Percentiles rank a stretch among this genome's conserved stretches.
These are phyloP conservation scores for Psittacula cyanocephala DNA, from an alignment of 2,113 vertebrate genomes.

Conservation along the genomic window DNA sequence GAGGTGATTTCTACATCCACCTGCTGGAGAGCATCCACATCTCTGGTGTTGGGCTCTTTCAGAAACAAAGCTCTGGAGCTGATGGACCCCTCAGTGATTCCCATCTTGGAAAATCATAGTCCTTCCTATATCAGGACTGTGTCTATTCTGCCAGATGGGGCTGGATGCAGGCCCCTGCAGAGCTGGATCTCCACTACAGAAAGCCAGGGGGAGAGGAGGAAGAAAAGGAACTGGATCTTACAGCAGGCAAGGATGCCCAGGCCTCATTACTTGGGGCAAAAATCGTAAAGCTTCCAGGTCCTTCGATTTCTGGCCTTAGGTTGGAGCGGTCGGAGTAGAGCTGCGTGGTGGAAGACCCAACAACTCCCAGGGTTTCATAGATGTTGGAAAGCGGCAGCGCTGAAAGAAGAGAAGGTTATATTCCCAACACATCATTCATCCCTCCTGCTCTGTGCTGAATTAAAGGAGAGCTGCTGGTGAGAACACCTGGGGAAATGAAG, in stretches of 20 bases:
- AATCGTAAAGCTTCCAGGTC: conserved; percentile 94
- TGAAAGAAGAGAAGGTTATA: conserved; percentile 54
- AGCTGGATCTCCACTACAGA: background rate
- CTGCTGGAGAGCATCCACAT: background rate
- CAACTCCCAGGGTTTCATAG: conserved; percentile 89
- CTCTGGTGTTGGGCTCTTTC: background rate
- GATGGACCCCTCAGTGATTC: background rate
- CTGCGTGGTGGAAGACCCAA: conserved; percentile 90
- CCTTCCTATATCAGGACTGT: background rate
- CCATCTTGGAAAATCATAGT: background rate
- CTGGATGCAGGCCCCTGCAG: background rate
- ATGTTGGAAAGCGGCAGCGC: conserved; percentile 92
- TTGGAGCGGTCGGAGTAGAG: conserved; percentile 89
- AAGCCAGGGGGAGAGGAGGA: background rate
- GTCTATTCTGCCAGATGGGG: background rate
- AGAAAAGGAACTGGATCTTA: conserved; percentile 70
- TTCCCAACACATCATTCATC: background rate
- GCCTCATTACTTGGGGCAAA: conserved; percentile 96
- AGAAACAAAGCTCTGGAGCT: background rate
- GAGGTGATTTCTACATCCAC: background rate
- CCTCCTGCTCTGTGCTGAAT: background rate
- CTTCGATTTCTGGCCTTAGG: conserved; percentile 88
- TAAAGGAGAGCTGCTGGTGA: background rate
- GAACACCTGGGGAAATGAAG: background rate
- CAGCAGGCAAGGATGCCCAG: conserved; percentile 87